Evolutionary conservation across 2,113 vertebrate species (phyloP).

Genomic region (Mungos mungo): DNA sequence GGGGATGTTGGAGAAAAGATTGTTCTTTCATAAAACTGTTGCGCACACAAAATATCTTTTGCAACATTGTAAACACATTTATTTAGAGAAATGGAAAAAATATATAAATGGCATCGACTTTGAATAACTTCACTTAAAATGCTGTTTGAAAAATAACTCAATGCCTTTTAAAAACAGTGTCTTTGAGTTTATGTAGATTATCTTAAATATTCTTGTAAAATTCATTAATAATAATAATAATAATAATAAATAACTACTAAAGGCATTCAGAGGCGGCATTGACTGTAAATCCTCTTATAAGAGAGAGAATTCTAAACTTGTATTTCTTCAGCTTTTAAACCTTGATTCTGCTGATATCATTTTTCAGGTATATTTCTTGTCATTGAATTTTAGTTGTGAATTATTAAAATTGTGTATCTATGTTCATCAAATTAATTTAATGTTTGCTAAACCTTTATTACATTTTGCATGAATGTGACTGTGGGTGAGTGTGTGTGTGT

Average conservation of each 20-base stretch:
- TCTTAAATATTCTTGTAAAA: not conserved
- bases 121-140: not conserved
- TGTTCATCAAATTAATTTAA: not conserved
- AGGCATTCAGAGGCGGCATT: not conserved
- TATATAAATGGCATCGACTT: not conserved
- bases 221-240: not conserved
- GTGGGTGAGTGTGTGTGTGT: not conserved
- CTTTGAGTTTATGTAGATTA: not conserved
- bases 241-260: not conserved
- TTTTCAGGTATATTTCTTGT: constrained; percentile 7
- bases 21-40: constrained; percentile 50
- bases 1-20: constrained; percentile 76
- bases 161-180: not conserved
- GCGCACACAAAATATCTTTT: constrained; percentile 18
- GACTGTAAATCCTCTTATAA: constrained; percentile 9
- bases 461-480: not conserved
- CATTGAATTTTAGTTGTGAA: not conserved
- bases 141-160: not conserved
- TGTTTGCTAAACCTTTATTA: not conserved
- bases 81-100: not conserved
- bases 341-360: not conserved
- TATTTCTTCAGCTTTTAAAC: not conserved
- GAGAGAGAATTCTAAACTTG: not conserved
- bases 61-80: not conserved
- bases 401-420: not conserved